Base-by-base conservation (phyloP, 2,888 invertebrate genomes). In the Caenorhabditis wallacei region DNA sequence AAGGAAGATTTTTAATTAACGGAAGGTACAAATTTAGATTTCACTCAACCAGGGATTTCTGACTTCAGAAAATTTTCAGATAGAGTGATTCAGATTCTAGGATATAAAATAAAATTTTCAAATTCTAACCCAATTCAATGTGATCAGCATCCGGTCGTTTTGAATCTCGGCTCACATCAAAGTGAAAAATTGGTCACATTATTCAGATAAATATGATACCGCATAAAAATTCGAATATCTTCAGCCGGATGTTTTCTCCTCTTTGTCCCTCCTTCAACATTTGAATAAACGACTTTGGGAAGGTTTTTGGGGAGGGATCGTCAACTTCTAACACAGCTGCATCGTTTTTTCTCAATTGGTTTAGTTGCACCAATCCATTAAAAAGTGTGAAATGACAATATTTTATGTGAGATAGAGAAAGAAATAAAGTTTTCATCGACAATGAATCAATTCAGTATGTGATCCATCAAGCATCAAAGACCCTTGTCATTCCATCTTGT, bases 231-330 rank as follows among this genome's bases (percentile, higher is more conserved):
- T 68, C 43, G 20, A 75, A 75, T 75, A 56, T 63, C 53, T 51
- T 57, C 68, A 53, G 43, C 78, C 78, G 78, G 78, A 78, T 78
- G 78, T 63, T 61, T 64, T 43, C 30, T 24, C 59, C 53, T 26
- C 46, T n/a, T 63, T 63, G 40, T 35, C 46, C 51, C 35, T 59
- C 18, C 51, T 5, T 40, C 18, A 69, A 71, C 59, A 68, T 80
- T 74, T 72, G 80, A 68, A 72, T 72, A 80, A 80, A 80, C 80
- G 80, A 80, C 80, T 80, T 69, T 80, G 80, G 80, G 80, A 80
- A 80, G 64, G 64, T 64, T 57, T 35, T 54, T 54, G 53, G 54
- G 20, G 46, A 56, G 16, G n/a, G 30, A 20, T 30, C 30, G 30
- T 30, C 30, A 30, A 30, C 30, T 3, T 22, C 30, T 53, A 57